Evolutionary conservation across 2,113 vertebrate species (phyloP).

Genomic region (Varanus salvator): DNA sequence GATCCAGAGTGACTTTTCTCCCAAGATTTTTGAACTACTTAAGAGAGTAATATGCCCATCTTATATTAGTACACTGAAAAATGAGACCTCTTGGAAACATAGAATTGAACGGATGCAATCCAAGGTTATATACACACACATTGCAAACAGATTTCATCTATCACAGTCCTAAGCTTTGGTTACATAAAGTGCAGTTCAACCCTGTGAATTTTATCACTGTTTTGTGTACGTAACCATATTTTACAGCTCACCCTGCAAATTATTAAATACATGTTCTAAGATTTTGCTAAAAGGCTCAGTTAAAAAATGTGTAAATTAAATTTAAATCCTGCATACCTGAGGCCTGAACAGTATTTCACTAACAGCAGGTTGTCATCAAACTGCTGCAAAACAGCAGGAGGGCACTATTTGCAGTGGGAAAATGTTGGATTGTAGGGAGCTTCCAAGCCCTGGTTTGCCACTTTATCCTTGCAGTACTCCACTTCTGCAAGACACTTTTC

Average conservation of each 20-base stretch:
- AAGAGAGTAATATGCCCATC: constrained; percentile 64
- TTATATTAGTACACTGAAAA: constrained; percentile 67
- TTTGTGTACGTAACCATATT: constrained; percentile 54
- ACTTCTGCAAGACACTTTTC: neutral
- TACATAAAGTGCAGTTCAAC: constrained; percentile 80
- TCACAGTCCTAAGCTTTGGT: constrained; percentile 78
- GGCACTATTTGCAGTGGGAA: neutral
- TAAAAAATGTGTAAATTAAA: constrained; percentile 27
- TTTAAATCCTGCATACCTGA: constrained; percentile 32
- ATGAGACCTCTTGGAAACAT: constrained; percentile 53
- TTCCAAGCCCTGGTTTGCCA: neutral
- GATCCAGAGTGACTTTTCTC: constrained; percentile 41
- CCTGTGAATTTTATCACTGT: constrained; percentile 57
- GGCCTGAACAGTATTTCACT: neutral
- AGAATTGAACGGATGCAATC: constrained; percentile 54
- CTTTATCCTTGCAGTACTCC: too few species aligned
- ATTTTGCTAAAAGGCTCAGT: constrained; percentile 66
- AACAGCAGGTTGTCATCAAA: neutral
- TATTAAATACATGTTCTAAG: constrained; percentile 62
- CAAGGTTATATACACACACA: constrained; percentile 24
- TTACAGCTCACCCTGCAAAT: constrained; percentile 59
- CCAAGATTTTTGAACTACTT: constrained; percentile 44
- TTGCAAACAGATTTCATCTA: constrained; percentile 54
- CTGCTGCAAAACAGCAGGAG: neutral
- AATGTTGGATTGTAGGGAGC: neutral